Base-by-base conservation (phyloP, 2,888 invertebrate species). In the Embidobia sp. region DNA sequence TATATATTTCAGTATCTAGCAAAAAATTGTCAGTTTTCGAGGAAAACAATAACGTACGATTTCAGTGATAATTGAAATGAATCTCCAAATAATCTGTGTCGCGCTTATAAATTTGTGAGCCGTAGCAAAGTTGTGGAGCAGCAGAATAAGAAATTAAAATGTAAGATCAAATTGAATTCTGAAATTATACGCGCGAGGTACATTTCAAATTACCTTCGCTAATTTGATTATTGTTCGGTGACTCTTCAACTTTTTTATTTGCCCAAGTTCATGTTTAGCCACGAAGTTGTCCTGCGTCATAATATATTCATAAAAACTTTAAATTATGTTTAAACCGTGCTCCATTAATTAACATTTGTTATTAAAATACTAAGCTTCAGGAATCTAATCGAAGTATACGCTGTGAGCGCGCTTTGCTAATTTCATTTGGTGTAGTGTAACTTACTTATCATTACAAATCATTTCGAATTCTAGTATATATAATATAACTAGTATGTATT, bases 131-230 rank as follows among this genome's bases (percentile, higher is more conserved):
- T 22, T 22, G 6, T 4, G 22, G 6, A 22, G 22, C 22, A 26
- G 6, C 27, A 13, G 46, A 8, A 31, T 49, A 49, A 49, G 31
- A 29, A 49, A 49, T 31, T 49, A 16, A 16, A 29, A 49, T 49
- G 10, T 18, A 11, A 11, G 19, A 33, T 10, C 15, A 11, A 51
- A 33, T 10, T 33, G 19, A 4, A 19, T 51, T 27, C 11, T 5
- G 15, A 31, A 18, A 10, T 49, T 49, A 49, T 46, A 49, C n/a
- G 49, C 8, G 10, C 29, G 10, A 49, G 8, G 7, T 31, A 31
- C 10, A 31, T n/a, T 10, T 10, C 10, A n/a, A 15, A 15, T 49
- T 31, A 16, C 46, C 13, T 10, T 1, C 3, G 11, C 49, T 49
- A 31, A 49, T 29, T 49, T 10, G 10, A 49, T 49, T 49, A 31